Evolutionary conservation across 2,888 invertebrate genomes (phyloP).

Genomic region (Oeneis ivallda): DNA sequence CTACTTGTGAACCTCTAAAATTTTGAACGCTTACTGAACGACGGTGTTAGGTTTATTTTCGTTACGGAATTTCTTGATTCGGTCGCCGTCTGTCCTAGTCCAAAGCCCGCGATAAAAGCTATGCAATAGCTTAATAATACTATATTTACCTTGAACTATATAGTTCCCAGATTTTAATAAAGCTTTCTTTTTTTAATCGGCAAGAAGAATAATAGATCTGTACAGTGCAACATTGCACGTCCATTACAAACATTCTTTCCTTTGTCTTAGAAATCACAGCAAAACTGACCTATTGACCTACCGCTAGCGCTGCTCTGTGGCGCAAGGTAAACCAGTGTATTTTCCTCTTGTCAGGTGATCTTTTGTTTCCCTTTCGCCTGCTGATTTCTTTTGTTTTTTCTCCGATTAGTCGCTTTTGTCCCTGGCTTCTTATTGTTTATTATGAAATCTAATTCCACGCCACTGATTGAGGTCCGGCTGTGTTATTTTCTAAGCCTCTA

Average conservation of each 20-base stretch:
- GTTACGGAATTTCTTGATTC: too few species aligned
- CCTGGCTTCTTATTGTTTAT: constrained; percentile 43
- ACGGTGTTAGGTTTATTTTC: too few species aligned
- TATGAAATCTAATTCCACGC: constrained; percentile 44
- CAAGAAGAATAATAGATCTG: not conserved
- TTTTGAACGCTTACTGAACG: too few species aligned
- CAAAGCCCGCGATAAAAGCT: too few species aligned
- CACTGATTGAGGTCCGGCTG: constrained; percentile 37
- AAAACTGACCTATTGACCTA: constrained; percentile 26
- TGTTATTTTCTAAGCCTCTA: not conserved
- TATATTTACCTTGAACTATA: too few species aligned
- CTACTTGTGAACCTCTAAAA: too few species aligned
- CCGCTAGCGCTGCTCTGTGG: constrained; percentile 33
- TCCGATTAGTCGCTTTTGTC: constrained; percentile 46
- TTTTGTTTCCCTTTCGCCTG: constrained; percentile 43
- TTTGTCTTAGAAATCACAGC: constrained; percentile 13
- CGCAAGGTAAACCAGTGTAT: constrained; percentile 36
- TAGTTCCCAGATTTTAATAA: too few species aligned
- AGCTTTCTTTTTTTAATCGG: not conserved
- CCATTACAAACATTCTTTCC: not conserved
- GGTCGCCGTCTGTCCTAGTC: too few species aligned
- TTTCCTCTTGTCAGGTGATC: constrained; percentile 38
- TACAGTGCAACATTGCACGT: not conserved
- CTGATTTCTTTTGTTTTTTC: constrained; percentile 47
- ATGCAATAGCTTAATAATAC: too few species aligned